These are phyloP conservation scores for Rhaphigaster nebulosa DNA, from an alignment of 2,888 invertebrate genomes.

Conservation along the genomic window DNA sequence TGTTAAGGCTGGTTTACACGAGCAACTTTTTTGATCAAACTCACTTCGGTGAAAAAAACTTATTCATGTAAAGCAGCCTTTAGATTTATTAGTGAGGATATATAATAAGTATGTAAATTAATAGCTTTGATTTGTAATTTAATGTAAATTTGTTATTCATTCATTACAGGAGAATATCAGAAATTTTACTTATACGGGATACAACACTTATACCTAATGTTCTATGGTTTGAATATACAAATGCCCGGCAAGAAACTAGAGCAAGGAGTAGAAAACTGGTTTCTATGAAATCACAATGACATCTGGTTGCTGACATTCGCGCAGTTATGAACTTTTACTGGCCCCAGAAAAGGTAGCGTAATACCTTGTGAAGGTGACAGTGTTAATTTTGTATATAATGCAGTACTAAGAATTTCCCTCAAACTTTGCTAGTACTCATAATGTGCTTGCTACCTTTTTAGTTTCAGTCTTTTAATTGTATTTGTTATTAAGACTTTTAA, in stretches of 20 bases:
- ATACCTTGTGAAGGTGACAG: not conserved
- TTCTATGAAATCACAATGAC: constrained; percentile 87
- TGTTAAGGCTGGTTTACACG: too few relatives aligned
- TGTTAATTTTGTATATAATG: constrained; percentile 18
- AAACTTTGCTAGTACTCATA: not conserved
- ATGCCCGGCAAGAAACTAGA: constrained; percentile 85
- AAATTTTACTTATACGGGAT: constrained; percentile 87
- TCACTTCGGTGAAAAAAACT: too few relatives aligned
- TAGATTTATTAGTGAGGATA: not conserved
- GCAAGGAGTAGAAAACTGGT: constrained; percentile 84
- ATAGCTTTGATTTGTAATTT: not conserved
- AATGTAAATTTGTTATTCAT: not conserved
- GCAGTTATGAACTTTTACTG: constrained; percentile 69
- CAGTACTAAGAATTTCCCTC: not conserved
- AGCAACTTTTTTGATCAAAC: too few relatives aligned
- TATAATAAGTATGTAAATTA: too few relatives aligned
- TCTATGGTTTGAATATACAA: constrained; percentile 93
- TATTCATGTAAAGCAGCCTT: too few relatives aligned
- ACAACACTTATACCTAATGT: constrained; percentile 93
- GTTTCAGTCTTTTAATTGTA: not conserved
- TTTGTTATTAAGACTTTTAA: not conserved
- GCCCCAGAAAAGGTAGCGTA: constrained; percentile 71
- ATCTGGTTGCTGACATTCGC: constrained; percentile 71
- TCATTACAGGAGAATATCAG: constrained; percentile 81
- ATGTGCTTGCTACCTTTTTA: constrained; percentile 16